These are phyloP conservation scores for mouse (Mus musculus) DNA, from an alignment of 2,113 vertebrate genomes.

Conservation along the genomic window DNA sequence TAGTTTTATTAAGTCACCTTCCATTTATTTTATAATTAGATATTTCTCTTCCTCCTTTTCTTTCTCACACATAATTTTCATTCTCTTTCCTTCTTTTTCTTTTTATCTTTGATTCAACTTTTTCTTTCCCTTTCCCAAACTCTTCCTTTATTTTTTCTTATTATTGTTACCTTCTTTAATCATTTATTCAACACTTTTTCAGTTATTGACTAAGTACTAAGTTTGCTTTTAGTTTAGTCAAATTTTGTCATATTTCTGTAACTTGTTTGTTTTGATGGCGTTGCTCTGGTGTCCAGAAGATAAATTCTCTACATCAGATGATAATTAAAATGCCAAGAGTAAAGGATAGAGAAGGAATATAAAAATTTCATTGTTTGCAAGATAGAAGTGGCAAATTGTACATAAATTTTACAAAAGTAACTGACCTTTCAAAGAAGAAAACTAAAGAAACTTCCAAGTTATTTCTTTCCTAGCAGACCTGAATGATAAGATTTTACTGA, in stretches of 20 bases:
- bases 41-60: neutral
- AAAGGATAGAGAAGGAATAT: neutral
- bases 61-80: neutral
- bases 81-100: neutral
- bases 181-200: neutral
- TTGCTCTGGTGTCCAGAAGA: neutral
- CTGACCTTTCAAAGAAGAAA: neutral
- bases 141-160: neutral
- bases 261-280: neutral
- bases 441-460: neutral
- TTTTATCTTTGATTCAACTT: neutral
- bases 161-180: neutral
- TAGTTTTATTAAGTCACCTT: neutral
- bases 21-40: neutral
- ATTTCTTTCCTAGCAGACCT: neutral
- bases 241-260: neutral
- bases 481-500: neutral
- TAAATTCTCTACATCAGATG: neutral
- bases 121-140: neutral
- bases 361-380: neutral
- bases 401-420: neutral
- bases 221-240: neutral
- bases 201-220: neutral
- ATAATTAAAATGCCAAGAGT: neutral
- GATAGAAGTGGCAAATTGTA: neutral